A percentile compares a stretch with the other conserved stretches of the same genome.
These are phyloP conservation scores for Daubentonia madagascariensis DNA, from an alignment of 2,113 vertebrate species.

Conservation along the genomic window DNA sequence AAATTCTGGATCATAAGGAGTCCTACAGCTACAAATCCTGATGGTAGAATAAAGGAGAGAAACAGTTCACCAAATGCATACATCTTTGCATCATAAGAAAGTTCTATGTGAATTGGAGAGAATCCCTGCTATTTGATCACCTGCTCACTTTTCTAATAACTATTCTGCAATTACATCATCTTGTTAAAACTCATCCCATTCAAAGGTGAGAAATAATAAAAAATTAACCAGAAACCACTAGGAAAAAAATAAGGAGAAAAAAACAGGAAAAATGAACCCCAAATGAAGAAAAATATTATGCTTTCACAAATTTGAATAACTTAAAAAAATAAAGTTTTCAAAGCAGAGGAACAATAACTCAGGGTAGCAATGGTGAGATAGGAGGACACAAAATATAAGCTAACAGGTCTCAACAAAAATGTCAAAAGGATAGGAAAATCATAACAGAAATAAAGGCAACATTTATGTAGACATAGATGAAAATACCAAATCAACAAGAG, in stretches of 20 bases:
- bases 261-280: not conserved
- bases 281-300: not conserved
- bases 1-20: not conserved
- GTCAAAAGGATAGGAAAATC: not conserved
- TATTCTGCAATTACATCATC: not conserved
- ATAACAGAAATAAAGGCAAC: not conserved
- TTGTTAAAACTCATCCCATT: not conserved
- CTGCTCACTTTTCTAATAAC: not conserved
- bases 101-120: not conserved
- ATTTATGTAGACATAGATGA: not conserved
- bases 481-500: not conserved
- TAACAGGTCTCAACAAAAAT: not conserved
- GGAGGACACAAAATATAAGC: not conserved
- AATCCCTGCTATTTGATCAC: not conserved
- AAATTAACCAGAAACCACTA: not conserved
- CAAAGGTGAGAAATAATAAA: not conserved
- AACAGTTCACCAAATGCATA: not conserved
- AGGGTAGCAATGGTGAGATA: not conserved
- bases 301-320: not conserved
- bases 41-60: not conserved
- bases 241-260: not conserved
- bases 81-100: not conserved
- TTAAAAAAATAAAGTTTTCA: not conserved
- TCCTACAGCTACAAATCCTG: not conserved
- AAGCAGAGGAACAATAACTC: not conserved